Percentiles rank a stretch among this genome's conserved stretches.
These are phyloP conservation scores for Chydorus sphaericus DNA, from an alignment of 2,888 invertebrate genomes.

Conservation along the genomic window DNA sequence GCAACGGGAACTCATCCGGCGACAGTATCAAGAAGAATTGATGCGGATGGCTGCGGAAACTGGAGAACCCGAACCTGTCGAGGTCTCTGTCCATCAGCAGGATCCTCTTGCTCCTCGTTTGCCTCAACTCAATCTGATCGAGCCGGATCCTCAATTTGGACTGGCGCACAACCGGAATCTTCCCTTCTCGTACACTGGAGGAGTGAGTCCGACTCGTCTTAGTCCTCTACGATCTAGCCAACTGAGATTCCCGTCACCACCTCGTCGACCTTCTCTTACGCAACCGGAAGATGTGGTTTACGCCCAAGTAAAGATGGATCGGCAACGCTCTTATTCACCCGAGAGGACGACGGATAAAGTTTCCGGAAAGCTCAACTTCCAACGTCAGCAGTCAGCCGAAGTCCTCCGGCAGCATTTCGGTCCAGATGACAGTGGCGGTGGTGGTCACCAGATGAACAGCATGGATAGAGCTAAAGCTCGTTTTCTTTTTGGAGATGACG, in stretches of 20 bases:
- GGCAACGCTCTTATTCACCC: neutral
- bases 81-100: neutral
- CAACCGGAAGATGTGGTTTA: neutral
- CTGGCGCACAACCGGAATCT: conserved; percentile 50
- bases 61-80: no score
- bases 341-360: conserved; percentile 4
- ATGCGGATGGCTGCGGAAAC: neutral
- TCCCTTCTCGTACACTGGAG: conserved; percentile 59
- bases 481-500: conserved; percentile 14
- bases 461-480: conserved; percentile 37
- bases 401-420: conserved; percentile 1
- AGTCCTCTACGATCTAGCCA: neutral
- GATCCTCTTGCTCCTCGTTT: conserved; percentile 7
- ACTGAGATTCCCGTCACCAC: neutral
- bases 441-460: conserved; percentile 52
- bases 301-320: neutral
- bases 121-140: conserved; percentile 27
- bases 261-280: neutral
- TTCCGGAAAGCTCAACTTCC: neutral
- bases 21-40: neutral
- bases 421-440: conserved; percentile 33
- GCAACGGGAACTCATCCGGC: conserved; percentile 7
- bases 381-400: neutral
- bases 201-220: conserved; percentile 10
- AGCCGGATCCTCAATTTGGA: conserved; percentile 39